phyloP scores from a whole-genome alignment of 2,797 vertebrate species.

The Hapalemur alaotrensis region DNA sequence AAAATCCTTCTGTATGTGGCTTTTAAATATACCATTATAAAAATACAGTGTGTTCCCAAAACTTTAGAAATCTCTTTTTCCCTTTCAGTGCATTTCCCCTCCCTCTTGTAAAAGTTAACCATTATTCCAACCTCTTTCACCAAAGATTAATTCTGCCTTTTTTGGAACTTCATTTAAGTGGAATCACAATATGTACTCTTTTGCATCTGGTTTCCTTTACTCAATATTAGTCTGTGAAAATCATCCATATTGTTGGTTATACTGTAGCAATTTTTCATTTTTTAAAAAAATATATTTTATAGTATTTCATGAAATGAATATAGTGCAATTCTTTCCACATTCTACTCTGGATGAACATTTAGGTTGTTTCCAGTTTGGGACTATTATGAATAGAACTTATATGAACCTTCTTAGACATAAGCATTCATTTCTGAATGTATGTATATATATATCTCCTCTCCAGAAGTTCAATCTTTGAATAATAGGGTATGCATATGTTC shows the following conservation, averaged over 20 bases:
- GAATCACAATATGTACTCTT: not conserved
- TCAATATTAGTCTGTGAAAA: slow-evolving; percentile 5
- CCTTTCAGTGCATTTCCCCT: not conserved
- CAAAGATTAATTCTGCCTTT: not conserved
- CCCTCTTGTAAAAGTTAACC: not conserved
- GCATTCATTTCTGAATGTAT: not conserved
- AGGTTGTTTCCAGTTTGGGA: not conserved
- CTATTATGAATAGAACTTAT: not conserved
- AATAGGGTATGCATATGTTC: not conserved
- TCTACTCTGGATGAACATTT: not conserved
- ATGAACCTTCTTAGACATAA: not conserved
- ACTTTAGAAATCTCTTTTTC: not conserved
- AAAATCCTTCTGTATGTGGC: not conserved
- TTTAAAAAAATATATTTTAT: not conserved
- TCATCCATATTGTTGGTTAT: not conserved
- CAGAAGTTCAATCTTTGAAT: not conserved
- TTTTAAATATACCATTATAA: not conserved
- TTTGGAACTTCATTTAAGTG: not conserved
- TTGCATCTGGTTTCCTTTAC: not conserved
- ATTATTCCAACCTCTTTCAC: not conserved
- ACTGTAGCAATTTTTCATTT: not conserved
- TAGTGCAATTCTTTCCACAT: not conserved
- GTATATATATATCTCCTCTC: not conserved
- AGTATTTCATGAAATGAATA: not conserved
- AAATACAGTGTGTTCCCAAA: not conserved